phyloP scores from a whole-genome alignment of 2,888 invertebrate genomes.

The Dusona sp. region DNA sequence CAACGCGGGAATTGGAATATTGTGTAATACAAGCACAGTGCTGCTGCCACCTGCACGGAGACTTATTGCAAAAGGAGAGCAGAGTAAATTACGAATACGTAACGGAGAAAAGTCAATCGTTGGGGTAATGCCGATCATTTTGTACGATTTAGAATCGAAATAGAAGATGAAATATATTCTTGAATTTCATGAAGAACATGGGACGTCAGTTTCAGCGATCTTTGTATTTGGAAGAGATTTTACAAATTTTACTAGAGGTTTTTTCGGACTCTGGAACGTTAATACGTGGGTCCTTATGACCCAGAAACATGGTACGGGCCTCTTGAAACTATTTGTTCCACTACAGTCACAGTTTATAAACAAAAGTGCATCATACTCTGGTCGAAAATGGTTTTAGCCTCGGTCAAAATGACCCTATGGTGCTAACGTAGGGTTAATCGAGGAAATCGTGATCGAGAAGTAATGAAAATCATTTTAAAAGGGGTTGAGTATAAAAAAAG shows the following conservation, averaged over 20 bases:
- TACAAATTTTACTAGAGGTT: no score
- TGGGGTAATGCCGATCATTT: conserved; percentile 12
- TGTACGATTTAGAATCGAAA: background rate
- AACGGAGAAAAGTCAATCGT: conserved; percentile 6
- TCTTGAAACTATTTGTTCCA: background rate
- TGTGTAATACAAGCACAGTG: conserved; percentile 42
- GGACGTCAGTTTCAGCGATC: background rate
- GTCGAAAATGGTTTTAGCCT: background rate
- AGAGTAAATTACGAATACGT: background rate
- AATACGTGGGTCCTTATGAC: background rate
- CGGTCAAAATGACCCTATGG: background rate
- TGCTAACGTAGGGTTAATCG: background rate
- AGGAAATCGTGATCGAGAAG: background rate
- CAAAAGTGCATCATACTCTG: background rate
- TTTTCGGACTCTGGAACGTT: no score
- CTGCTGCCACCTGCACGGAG: conserved; percentile 13
- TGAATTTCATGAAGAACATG: background rate
- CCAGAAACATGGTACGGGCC: background rate
- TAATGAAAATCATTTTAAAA: background rate
- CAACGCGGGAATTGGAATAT: conserved; percentile 29
- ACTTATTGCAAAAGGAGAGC: background rate
- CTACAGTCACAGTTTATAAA: background rate
- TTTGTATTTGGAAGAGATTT: no score
- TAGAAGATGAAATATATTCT: background rate
- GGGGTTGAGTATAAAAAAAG: background rate